Evolutionary conservation across 2,797 vertebrate genomes (phyloP), one percentile per base, ranked within the genome.

Genomic region (Neoniphon sammara): DNA sequence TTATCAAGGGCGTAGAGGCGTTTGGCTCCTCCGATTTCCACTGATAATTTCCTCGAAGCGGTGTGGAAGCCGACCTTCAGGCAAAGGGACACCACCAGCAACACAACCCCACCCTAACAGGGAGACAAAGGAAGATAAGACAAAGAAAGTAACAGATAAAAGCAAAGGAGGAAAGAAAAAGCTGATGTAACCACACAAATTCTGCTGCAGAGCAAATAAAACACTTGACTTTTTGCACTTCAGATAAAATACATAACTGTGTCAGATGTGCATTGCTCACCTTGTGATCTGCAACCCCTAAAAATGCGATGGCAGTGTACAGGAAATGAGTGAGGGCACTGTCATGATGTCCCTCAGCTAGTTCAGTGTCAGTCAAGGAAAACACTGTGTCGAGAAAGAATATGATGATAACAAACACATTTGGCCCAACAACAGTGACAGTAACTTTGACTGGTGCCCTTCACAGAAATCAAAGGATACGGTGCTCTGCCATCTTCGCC

Each of bases 401-500:
- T 66, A 18, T 1, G 3, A 66, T 27, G 8, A 34, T 12, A 21
- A 36, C 8, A 53, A 27, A 27, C 25, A 27, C 25, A 27, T 27
- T 27, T 27, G 25, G 25, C 25, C 25, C 25, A 27, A 27, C 17
- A 47, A 53, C 5, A 21, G n/a, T 44, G 23, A 31, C 25, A n/a
- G 20, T 4, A 23, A 12, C 7, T 31, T 14, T 0, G 21, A 58
- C 30, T 15, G 14, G 1, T 5, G 44, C 2, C 4, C 2, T 2
- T 14, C 0, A 12, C 0, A 2, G 27, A 9, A 2, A 14, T 21
- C 46, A 92, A 96, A 98, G 96, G 97, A 99, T 99, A 99, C 98
- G 97, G 90, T 99, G 98, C 85, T 99, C 97, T 7, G 97, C 97
- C 95, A 99, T 97, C 92, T 99, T 99, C 44, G 97, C 97, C 97